Base-by-base conservation (phyloP, 2,113 vertebrate species). In the Paradisaea rubra region DNA sequence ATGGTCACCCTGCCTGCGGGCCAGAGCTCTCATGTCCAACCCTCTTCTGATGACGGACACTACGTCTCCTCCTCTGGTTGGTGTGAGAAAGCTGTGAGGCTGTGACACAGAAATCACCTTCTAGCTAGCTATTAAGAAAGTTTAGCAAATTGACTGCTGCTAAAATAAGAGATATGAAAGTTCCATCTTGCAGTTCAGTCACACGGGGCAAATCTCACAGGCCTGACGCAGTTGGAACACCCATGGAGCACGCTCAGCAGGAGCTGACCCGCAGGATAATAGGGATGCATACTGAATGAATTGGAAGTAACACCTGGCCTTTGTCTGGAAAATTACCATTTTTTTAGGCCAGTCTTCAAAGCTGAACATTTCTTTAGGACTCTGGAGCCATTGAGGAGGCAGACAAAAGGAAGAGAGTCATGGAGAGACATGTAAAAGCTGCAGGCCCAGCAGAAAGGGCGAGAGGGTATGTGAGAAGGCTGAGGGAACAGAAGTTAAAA, bases 261-360 rank as follows among this genome's bases (percentile, higher is more conserved):
- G 91, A 78, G 74, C 79, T 96, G 94, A 94, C 94, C 93, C 3
- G 13, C 88, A 56, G 85, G 68, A 95, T 95, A 95, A 97, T 95
- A 83, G 85, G 56, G 88, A 95, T 95, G 85, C 85, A 94, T 94
- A 93, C 74, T 74, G 91, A 93, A 95, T 91, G 85, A 94, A 93
- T 96, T 42, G 88, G 91, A 96, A 96, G 88, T 95, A 93, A 95
- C 90, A 96, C 91, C 96, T 97, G 91, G 89, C 85, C 93, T 96
- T 97, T 97, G 88, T 97, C 93, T 95, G 95, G 87, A 93, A 96
- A 97, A 96, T 96, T 96, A 95, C 89, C 95, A 93, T 95, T 95
- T 97, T 96, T 96, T 97, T 96, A 96, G 95, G 94, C 91, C 91
- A 93, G 2, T 80, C 91, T 96, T 97, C 95, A 96, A 96, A 96